phyloP scores from a whole-genome alignment of 2,888 invertebrate genomes.

The Drosophila greeni region DNA sequence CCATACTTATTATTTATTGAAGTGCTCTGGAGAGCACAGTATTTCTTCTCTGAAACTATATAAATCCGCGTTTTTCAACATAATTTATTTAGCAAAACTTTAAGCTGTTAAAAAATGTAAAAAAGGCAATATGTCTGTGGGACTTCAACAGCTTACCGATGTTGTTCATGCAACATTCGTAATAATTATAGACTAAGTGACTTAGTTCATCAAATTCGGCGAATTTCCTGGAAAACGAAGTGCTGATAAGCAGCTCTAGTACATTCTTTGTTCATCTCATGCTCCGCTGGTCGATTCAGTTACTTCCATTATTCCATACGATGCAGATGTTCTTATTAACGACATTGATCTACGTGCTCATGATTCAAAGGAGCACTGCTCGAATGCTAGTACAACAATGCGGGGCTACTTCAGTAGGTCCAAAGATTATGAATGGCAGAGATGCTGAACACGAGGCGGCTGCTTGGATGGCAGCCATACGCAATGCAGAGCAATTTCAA shows the following conservation, averaged over 20 bases:
- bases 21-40: too few relatives aligned
- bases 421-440: background rate
- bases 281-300: background rate
- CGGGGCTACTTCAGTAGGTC: rapidly evolving
- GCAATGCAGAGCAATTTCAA: background rate
- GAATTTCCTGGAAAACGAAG: background rate
- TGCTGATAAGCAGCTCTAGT: background rate
- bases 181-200: background rate
- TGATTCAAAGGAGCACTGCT: background rate
- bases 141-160: too few relatives aligned
- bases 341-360: background rate
- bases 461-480: conserved; percentile 10
- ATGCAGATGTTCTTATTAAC: background rate
- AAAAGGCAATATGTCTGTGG: too few relatives aligned
- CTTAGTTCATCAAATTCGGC: background rate
- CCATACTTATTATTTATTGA: background rate
- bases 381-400: background rate
- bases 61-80: too few relatives aligned
- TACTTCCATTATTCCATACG: background rate
- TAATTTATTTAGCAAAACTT: too few relatives aligned
- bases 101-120: too few relatives aligned
- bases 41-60: too few relatives aligned
- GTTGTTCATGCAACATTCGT: background rate
- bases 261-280: too few relatives aligned
- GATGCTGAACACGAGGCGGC: background rate